Conservation (phyloP, 2,888 invertebrate genomes). For the Drosophila eohydei region DNA sequence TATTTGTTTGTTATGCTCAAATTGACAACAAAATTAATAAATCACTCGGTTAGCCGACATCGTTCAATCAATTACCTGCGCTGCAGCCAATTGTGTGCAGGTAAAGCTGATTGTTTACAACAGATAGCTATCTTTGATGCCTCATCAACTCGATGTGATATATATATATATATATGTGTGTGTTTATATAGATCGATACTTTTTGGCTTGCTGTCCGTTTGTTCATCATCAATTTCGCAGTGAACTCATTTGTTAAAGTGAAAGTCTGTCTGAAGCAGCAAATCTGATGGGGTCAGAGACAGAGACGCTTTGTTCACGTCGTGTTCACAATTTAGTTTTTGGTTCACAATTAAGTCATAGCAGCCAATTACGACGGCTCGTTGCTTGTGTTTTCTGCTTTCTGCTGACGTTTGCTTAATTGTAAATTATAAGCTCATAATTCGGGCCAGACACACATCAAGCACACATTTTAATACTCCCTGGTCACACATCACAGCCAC, state of each 20-base stretch:
- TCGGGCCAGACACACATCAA: conserved; percentile 32
- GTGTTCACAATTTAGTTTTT: conserved; percentile 55
- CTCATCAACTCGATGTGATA: conserved; percentile 17
- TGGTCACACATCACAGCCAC: conserved; percentile 56
- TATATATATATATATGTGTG: neutral
- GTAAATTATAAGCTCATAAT: conserved; percentile 76
- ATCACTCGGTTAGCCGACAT: conserved; percentile 30
- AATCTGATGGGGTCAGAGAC: conserved; percentile 54
- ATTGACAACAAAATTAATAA: conserved; percentile 38
- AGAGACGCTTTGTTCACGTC: conserved; percentile 31
- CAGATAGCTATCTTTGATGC: conserved; percentile 3
- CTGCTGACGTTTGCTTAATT: conserved; percentile 76
- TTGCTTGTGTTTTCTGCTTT: conserved; percentile 65
- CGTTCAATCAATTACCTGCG: conserved; percentile 46
- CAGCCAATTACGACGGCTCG: conserved; percentile 58
- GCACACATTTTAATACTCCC: conserved; percentile 70
- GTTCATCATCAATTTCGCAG: conserved; percentile 53
- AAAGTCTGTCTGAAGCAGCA: conserved; percentile 12
- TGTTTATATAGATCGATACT: neutral
- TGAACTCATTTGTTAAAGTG: conserved; percentile 40
- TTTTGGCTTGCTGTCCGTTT: conserved; percentile 3
- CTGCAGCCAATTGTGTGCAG: conserved; percentile 36
- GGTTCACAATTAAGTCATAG: conserved; percentile 58
- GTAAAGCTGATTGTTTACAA: conserved; percentile 40
- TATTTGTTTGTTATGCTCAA: conserved; percentile 1